phyloP scores from a whole-genome alignment of 1,140 invertebrate species.

The Lerema accius region DNA sequence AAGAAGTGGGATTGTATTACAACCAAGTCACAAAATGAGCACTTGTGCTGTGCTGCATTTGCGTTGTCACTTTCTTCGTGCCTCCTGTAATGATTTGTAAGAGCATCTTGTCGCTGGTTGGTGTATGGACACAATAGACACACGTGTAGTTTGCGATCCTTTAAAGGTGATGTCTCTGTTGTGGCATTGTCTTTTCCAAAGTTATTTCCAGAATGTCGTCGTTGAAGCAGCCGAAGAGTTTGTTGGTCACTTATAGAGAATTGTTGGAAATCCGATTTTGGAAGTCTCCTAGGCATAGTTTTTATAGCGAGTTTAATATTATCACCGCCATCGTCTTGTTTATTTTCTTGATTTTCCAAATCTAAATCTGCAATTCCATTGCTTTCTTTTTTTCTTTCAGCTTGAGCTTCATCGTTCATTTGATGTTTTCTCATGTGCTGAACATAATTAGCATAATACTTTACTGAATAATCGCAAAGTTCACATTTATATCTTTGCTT shows the following conservation, averaged over 20 bases:
- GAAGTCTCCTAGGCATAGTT: slow-evolving; percentile 71
- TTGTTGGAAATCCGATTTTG: slow-evolving; percentile 76
- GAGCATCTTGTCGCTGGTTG: slow-evolving; percentile 87
- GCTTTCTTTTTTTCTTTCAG: slow-evolving; percentile 79
- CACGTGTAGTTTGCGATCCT: slow-evolving; percentile 81
- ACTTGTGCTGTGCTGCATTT: slow-evolving; percentile 85
- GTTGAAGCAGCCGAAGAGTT: slow-evolving; percentile 70
- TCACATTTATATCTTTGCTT: slow-evolving; percentile 93
- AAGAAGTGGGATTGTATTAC: slow-evolving; percentile 90
- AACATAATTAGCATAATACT: slow-evolving; percentile 91
- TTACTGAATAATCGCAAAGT: slow-evolving; percentile 94
- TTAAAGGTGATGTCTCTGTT: slow-evolving; percentile 76
- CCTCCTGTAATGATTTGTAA: slow-evolving; percentile 89
- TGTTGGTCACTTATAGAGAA: slow-evolving; percentile 83
- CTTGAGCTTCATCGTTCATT: slow-evolving; percentile 86
- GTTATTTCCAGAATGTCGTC: slow-evolving; percentile 63
- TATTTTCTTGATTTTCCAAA: slow-evolving; percentile 64
- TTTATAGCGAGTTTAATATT: slow-evolving; percentile 81
- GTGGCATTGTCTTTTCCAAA: slow-evolving; percentile 57
- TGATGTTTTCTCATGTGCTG: slow-evolving; percentile 92
- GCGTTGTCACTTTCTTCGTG: slow-evolving; percentile 83
- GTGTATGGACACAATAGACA: slow-evolving; percentile 92
- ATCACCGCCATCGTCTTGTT: slow-evolving; percentile 58
- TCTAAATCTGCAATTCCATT: slow-evolving; percentile 69
- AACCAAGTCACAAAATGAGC: slow-evolving; percentile 93